Evolutionary conservation across 1,140 invertebrate species (phyloP).

Genomic region (Sinella curviseta): DNA sequence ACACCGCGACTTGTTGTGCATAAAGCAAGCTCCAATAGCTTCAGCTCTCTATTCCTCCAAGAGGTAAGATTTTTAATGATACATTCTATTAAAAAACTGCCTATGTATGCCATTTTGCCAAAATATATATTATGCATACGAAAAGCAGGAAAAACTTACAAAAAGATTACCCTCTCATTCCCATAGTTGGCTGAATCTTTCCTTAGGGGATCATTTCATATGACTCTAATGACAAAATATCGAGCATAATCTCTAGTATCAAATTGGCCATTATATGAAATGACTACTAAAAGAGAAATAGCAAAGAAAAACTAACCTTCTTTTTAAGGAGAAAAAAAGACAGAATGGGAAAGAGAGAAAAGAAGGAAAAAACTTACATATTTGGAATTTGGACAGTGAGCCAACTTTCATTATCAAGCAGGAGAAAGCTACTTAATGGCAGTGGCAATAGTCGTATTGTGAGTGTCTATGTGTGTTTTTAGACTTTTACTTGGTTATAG

Average conservation of each 20-base stretch:
- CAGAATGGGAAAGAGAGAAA: background rate
- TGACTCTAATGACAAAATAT: conserved; percentile 39
- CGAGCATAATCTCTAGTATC: conserved; percentile 21
- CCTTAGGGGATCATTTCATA: conserved; percentile 27
- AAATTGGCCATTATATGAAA: conserved; percentile 33
- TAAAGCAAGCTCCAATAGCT: no score
- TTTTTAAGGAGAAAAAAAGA: background rate
- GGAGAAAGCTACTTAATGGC: background rate
- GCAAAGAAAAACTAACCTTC: background rate
- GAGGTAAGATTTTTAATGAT: no score
- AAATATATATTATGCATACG: background rate
- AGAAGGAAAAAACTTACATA: conserved; percentile 8
- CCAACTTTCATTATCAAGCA: conserved; percentile 9
- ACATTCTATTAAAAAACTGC: no score
- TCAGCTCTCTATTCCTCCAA: no score
- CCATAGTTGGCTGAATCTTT: background rate
- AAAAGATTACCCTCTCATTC: conserved; percentile 26
- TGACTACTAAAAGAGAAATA: background rate
- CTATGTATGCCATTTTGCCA: background rate
- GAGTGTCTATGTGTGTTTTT: background rate
- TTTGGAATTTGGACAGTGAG: background rate
- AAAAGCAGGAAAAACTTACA: conserved; percentile 10
- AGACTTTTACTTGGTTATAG: background rate
- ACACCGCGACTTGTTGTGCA: no score
- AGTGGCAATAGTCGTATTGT: background rate